Evolutionary conservation across 30 jellyfish, hydroid and myxozoan genomes (phyloP).

Genomic region (Chironex yamaguchii): DNA sequence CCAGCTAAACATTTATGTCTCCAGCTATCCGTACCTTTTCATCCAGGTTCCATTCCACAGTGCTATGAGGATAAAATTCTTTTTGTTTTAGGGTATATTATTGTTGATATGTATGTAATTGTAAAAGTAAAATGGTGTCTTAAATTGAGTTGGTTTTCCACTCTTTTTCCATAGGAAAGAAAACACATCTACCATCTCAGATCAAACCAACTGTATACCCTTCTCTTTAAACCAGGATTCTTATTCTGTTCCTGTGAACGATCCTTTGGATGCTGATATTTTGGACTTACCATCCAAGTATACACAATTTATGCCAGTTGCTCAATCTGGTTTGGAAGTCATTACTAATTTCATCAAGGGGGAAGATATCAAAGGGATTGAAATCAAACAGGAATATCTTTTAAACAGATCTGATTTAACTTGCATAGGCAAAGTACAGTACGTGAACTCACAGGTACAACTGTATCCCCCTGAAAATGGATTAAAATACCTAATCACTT

Average conservation of each 20-base stretch:
- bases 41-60: too few species aligned
- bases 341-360: constrained; percentile 68
- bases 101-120: too few species aligned
- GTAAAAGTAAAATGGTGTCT: too few species aligned
- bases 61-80: too few species aligned
- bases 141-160: too few species aligned
- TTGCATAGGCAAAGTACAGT: constrained; percentile 69
- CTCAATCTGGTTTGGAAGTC: constrained; percentile 28
- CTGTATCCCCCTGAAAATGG: constrained; percentile 54
- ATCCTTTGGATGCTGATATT: constrained; percentile 60
- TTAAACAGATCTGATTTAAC: constrained; percentile 71
- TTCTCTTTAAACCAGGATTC: too few species aligned
- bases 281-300: constrained; percentile 41
- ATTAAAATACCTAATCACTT: constrained; percentile 59
- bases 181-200: too few species aligned
- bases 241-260: constrained; percentile 61
- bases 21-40: too few species aligned
- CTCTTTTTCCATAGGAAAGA: too few species aligned
- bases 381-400: constrained; percentile 66
- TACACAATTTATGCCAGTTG: constrained; percentile 59
- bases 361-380: constrained; percentile 75
- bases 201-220: too few species aligned
- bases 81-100: too few species aligned
- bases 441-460: constrained; percentile 16
- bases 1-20: too few species aligned